Conservation (phyloP, 2,797 vertebrate species). For the Manis crassicaudata region DNA sequence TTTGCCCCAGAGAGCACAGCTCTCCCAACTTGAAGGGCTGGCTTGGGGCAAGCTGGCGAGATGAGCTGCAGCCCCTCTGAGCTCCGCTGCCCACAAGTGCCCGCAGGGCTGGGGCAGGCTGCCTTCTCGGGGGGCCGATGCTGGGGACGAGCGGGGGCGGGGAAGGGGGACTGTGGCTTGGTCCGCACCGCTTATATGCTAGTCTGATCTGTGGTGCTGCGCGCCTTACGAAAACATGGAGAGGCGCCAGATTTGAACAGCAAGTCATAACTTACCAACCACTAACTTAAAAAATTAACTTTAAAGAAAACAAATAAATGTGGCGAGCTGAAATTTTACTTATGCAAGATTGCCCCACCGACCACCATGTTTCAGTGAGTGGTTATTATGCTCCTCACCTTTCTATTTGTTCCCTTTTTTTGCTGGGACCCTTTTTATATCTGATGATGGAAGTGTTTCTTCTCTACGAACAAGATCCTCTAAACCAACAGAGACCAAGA, state of each 20-base stretch:
- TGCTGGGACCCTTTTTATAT: background rate
- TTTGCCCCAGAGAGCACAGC: background rate
- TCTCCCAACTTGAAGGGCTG: background rate
- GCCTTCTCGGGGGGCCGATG: background rate
- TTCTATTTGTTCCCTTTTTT: background rate
- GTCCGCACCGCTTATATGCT: background rate
- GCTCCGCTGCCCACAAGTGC: background rate
- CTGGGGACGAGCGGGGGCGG: background rate
- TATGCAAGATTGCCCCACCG: background rate
- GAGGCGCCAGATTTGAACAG: background rate
- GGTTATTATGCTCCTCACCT: background rate
- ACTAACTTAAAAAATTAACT: background rate
- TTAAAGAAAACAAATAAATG: background rate
- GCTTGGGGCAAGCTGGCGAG: background rate
- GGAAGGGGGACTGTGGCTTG: background rate
- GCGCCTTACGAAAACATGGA: background rate
- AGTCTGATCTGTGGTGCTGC: background rate
- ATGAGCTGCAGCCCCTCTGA: background rate
- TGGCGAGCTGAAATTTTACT: background rate
- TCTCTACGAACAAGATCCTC: background rate
- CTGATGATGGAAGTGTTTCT: background rate
- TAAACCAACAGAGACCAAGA: background rate
- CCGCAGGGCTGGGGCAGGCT: too few species aligned
- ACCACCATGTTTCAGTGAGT: background rate
- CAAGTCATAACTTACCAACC: background rate